Percentiles rank a stretch among this genome's conserved stretches.
These are phyloP conservation scores for Campopleginae sp. DNA, from an alignment of 2,888 invertebrate species.

Conservation along the genomic window DNA sequence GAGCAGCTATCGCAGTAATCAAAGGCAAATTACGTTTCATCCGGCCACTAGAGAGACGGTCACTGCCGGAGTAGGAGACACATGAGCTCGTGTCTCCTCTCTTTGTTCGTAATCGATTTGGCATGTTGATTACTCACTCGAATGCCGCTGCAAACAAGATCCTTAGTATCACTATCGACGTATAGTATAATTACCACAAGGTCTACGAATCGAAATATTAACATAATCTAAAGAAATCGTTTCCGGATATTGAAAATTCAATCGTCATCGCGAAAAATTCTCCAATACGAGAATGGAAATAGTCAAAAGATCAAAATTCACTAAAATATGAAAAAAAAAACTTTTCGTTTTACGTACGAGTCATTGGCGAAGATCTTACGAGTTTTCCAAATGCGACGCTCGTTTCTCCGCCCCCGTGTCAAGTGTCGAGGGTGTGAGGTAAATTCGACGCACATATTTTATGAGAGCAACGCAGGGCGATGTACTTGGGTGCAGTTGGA, in stretches of 20 bases:
- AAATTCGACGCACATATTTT: conserved; percentile 36
- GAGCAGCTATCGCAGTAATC: conserved; percentile 63
- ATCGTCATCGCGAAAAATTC: background rate
- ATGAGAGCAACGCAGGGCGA: background rate
- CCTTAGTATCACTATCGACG: conserved; percentile 8
- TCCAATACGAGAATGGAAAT: background rate
- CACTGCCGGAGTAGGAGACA: conserved; percentile 24
- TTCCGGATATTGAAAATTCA: background rate
- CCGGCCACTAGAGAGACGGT: conserved; percentile 33
- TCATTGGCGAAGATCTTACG: conserved; percentile 1
- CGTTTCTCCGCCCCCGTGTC: background rate
- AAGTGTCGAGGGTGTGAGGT: background rate
- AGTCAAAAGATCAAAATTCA: conserved; percentile 15
- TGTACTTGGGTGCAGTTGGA: conserved; percentile 11
- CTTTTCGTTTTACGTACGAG: background rate
- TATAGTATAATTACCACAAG: conserved; percentile 15
- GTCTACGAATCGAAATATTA: background rate
- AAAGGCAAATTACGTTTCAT: conserved; percentile 66
- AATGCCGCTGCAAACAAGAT: conserved; percentile 23
- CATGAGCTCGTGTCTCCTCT: conserved; percentile 11
- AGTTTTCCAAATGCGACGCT: background rate
- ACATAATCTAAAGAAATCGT: background rate
- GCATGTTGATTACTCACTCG: conserved; percentile 53
- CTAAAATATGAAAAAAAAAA: too few relatives aligned
- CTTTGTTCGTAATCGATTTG: conserved; percentile 48